phyloP scores from a whole-genome alignment of 2,888 invertebrate genomes.

The Agonopterix heracliana region DNA sequence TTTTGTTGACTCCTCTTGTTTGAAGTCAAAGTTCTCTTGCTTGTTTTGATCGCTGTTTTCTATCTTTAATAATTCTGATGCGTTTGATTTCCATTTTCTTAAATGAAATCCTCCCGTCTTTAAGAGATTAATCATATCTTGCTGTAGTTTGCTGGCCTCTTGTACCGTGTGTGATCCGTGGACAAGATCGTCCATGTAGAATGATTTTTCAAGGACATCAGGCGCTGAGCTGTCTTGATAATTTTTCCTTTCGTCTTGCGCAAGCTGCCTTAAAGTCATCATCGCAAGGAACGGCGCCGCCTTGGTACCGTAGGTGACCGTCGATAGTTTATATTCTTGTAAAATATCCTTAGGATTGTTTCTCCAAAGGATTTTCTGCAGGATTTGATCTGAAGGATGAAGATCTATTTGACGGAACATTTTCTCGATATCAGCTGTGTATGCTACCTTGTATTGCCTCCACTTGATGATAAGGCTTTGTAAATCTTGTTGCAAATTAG shows the following conservation, averaged over 20 bases:
- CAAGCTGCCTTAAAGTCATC: not conserved
- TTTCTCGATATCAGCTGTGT: constrained; percentile 14
- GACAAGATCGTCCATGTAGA: constrained; percentile 2
- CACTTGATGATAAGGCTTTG: constrained; percentile 23
- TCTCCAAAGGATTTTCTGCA: constrained; percentile 20
- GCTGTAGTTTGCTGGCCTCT: not conserved
- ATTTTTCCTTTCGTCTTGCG: not conserved
- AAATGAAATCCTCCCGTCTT: not conserved
- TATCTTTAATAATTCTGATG: not conserved
- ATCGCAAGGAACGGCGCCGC: not conserved
- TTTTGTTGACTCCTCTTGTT: not conserved
- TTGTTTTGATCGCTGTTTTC: not conserved
- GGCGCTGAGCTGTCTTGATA: not conserved
- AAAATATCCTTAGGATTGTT: constrained; percentile 6
- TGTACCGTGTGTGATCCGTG: not conserved
- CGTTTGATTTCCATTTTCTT: constrained; percentile 1
- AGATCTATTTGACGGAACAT: constrained; percentile 28
- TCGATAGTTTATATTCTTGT: constrained; percentile 14
- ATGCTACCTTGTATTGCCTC: constrained; percentile 17
- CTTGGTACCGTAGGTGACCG: not conserved
- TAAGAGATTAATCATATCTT: not conserved
- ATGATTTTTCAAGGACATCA: not conserved
- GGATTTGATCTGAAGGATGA: constrained; percentile 19
- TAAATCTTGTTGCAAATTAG: constrained; percentile 23
- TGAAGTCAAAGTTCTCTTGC: not conserved